These are phyloP conservation scores for Ruditapes philippinarum DNA, from an alignment of 1,140 invertebrate genomes.

Conservation along the genomic window DNA sequence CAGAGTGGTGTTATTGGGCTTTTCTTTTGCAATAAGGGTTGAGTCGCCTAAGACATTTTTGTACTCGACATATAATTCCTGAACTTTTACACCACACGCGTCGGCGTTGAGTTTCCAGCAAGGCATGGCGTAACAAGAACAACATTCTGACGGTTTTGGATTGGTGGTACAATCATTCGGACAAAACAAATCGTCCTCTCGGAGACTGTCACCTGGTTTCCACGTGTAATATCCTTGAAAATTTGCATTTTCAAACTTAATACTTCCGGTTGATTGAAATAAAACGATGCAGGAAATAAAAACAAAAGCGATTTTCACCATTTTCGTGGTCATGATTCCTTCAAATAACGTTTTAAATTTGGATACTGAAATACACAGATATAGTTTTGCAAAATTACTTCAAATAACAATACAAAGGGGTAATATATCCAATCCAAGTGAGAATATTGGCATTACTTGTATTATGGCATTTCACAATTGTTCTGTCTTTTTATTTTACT, in stretches of 20 bases:
- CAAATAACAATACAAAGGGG: no score
- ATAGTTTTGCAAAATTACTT: no score
- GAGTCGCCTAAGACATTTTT: neutral
- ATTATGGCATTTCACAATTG: no score
- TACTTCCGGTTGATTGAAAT: neutral
- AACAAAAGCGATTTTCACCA: no score
- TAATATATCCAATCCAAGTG: no score
- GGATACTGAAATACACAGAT: no score
- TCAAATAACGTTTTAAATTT: no score
- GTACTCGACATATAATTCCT: conserved; percentile 4
- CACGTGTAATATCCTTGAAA: neutral
- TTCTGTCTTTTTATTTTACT: no score
- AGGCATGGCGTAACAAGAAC: neutral
- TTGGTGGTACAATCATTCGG: neutral
- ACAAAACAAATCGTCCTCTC: conserved; percentile 19
- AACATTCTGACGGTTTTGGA: neutral
- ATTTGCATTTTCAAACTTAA: neutral
- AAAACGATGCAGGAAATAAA: neutral
- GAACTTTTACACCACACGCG: neutral
- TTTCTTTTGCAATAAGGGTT: neutral
- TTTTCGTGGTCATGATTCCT: no score
- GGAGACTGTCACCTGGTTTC: neutral
- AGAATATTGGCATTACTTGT: no score
- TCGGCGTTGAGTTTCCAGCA: conserved; percentile 1
- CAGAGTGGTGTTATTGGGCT: neutral